Evolutionary conservation across 2,888 invertebrate species (phyloP).

Genomic region (Furcula furcula): DNA sequence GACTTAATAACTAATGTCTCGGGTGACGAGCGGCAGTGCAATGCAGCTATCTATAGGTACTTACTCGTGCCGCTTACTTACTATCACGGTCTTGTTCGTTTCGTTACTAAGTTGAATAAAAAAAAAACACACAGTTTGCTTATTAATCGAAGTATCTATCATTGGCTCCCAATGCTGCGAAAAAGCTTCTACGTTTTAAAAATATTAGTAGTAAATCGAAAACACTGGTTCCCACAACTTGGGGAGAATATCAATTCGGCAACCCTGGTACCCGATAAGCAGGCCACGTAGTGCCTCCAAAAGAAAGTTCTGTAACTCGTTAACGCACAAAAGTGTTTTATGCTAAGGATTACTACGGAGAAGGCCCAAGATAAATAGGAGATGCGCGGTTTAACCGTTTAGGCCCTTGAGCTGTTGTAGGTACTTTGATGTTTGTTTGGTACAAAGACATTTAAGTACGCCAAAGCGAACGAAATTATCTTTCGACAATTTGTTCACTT

Average conservation of each 20-base stretch:
- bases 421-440: too few species aligned
- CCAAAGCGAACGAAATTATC: too few species aligned
- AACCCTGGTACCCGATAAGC: slow-evolving; percentile 24
- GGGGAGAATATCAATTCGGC: slow-evolving; percentile 4
- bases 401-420: too few species aligned
- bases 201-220: background rate
- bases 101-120: too few species aligned
- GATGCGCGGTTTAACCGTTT: background rate
- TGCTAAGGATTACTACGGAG: slow-evolving; percentile 3
- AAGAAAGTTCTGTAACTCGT: slow-evolving; percentile 22
- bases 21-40: too few species aligned
- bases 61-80: too few species aligned
- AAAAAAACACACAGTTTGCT: too few species aligned
- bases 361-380: background rate
- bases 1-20: too few species aligned
- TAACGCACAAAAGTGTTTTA: slow-evolving; percentile 21
- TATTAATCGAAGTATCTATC: background rate
- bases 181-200: background rate
- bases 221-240: background rate
- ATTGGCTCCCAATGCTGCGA: background rate
- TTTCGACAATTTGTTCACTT: too few species aligned
- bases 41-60: too few species aligned
- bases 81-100: too few species aligned
- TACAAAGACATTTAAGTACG: too few species aligned
- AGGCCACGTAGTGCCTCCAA: slow-evolving; percentile 21